Percentiles rank a stretch among this genome's conserved stretches.
Conservation (phyloP, 2,888 invertebrate species). For the Trissoscelio sp. region DNA sequence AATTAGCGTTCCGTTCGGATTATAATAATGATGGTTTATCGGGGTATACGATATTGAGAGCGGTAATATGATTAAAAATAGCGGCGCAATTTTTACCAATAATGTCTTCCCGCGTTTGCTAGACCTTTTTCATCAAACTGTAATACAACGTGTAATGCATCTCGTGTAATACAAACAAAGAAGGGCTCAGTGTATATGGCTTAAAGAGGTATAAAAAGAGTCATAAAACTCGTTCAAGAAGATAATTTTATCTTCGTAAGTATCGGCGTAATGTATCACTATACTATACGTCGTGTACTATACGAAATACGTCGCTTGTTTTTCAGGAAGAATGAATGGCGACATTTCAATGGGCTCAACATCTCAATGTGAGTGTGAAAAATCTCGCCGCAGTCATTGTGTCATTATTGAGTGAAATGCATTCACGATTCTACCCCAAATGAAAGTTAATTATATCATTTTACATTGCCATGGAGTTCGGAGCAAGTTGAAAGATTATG, state of each 20-base stretch:
- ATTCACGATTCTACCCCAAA: slow-evolving; percentile 8
- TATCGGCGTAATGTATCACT: slow-evolving; percentile 50
- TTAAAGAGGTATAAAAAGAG: slow-evolving; percentile 60
- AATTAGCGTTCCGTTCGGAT: slow-evolving; percentile 34
- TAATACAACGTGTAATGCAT: slow-evolving; percentile 48
- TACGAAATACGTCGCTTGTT: too few relatives aligned
- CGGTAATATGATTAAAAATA: slow-evolving; percentile 43
- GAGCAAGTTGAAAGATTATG: slow-evolving; percentile 18
- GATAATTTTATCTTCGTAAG: slow-evolving; percentile 54
- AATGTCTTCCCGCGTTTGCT: slow-evolving; percentile 34
- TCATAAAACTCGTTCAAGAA: slow-evolving; percentile 58
- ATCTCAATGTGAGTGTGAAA: slow-evolving; percentile 21
- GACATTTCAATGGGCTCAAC: slow-evolving; percentile 19
- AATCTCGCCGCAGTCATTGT: slow-evolving; percentile 16
- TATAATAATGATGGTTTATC: slow-evolving; percentile 30
- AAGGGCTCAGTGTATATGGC: slow-evolving; percentile 44
- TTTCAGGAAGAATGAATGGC: slow-evolving; percentile 34
- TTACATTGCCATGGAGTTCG: background rate
- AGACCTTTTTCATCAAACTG: slow-evolving; percentile 39
- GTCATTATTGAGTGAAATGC: slow-evolving; percentile 24
- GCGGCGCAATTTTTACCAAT: slow-evolving; percentile 34
- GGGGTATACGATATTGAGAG: slow-evolving; percentile 11
- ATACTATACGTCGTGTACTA: slow-evolving; percentile 18
- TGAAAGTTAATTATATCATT: slow-evolving; percentile 21
- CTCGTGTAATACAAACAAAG: slow-evolving; percentile 51